These are phyloP conservation scores for Eurypyga helias DNA, from an alignment of 2,113 vertebrate genomes.

Conservation along the genomic window DNA sequence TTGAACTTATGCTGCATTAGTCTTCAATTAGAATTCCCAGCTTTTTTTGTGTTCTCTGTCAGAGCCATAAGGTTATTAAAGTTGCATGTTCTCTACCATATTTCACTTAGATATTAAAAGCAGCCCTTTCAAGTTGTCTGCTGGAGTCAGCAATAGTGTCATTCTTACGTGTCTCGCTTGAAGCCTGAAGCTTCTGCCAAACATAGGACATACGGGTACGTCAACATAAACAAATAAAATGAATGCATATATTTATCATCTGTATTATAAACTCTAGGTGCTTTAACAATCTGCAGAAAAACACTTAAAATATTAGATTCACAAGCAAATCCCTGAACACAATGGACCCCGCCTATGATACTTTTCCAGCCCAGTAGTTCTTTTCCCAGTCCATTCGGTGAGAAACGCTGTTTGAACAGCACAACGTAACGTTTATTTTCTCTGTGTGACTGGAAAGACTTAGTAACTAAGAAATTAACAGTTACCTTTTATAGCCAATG, in stretches of 20 bases:
- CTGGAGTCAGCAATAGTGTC: not conserved
- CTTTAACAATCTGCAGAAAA: not conserved
- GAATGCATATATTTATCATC: not conserved
- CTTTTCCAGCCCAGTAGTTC: not conserved
- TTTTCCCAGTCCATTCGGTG: not conserved
- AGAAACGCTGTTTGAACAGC: not conserved
- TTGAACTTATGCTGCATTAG: conserved; percentile 24
- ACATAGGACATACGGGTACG: not conserved
- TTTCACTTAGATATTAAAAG: conserved; percentile 18
- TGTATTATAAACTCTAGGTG: not conserved
- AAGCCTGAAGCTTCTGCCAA: not conserved
- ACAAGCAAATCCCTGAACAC: not conserved
- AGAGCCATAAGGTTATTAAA: conserved; percentile 17
- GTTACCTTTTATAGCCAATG: not conserved
- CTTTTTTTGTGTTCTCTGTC: not conserved
- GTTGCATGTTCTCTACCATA: not conserved
- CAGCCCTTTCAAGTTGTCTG: not conserved
- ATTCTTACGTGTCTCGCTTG: not conserved
- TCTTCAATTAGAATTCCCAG: not conserved
- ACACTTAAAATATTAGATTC: not conserved
- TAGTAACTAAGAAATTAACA: not conserved
- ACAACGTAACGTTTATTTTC: not conserved
- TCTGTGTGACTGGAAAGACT: not conserved
- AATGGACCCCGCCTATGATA: not conserved
- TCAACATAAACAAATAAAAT: not conserved